Conservation (phyloP, 1,140 invertebrate species). For the Drosophila tsacasi region DNA sequence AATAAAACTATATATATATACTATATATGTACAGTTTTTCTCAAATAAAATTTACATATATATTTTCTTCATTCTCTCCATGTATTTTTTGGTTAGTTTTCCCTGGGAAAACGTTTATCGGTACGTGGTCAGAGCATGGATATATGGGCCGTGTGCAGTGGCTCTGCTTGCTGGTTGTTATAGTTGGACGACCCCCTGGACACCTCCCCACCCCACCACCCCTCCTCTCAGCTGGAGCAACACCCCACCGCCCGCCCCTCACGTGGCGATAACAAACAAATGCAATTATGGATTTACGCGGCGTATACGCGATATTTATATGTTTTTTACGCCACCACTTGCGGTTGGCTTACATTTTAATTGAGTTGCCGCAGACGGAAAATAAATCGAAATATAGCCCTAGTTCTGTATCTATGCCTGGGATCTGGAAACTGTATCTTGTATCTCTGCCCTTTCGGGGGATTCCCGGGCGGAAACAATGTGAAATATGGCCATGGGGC, state of each 20-base stretch:
- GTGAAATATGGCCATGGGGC: background rate
- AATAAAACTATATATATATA: too few species aligned
- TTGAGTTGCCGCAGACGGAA: conserved; percentile 52
- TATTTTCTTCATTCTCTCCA: background rate
- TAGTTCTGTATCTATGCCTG: conserved; percentile 10
- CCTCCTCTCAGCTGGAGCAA: background rate
- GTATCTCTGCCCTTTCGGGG: background rate
- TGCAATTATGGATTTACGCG: conserved; percentile 76
- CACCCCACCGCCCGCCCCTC: background rate
- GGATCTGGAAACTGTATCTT: background rate
- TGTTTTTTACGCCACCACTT: conserved; percentile 29
- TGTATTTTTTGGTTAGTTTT: background rate
- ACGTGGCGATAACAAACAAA: conserved; percentile 67
- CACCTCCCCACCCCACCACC: background rate
- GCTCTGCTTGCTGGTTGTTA: background rate
- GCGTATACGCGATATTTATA: conserved; percentile 75
- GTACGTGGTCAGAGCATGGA: background rate
- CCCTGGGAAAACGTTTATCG: conserved; percentile 12
- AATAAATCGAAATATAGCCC: background rate
- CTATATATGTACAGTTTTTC: too few species aligned
- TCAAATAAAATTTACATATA: background rate
- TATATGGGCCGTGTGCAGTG: conserved; percentile 14
- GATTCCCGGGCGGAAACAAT: conserved; percentile 1
- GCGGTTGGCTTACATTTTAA: conserved; percentile 70
- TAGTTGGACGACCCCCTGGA: background rate